Evolutionary conservation across 2,113 vertebrate species (phyloP).

Genomic region (Trochalopteron elliotii): DNA sequence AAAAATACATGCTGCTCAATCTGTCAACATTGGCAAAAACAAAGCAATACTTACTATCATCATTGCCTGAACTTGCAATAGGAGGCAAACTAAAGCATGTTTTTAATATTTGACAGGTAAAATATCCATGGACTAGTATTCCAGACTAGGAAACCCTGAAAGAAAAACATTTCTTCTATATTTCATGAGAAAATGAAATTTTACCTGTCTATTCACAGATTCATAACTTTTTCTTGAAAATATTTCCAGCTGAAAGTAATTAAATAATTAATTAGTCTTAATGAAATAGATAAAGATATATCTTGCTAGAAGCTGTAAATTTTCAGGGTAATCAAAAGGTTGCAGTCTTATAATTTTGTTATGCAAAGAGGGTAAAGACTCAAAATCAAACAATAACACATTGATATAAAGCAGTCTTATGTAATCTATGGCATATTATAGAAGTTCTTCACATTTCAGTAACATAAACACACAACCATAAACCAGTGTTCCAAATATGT

Average conservation of each 20-base stretch:
- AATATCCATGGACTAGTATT: background rate
- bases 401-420: background rate
- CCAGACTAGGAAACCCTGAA: background rate
- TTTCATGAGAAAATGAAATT: background rate
- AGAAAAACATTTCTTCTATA: background rate
- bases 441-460: background rate
- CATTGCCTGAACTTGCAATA: slow-evolving; percentile 13
- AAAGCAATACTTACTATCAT: background rate
- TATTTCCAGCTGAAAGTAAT: background rate
- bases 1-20: slow-evolving; percentile 11
- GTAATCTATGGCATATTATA: background rate
- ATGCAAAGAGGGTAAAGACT: background rate
- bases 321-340: background rate
- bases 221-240: background rate
- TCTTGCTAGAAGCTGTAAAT: background rate
- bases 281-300: background rate
- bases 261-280: background rate
- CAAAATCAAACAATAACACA: background rate
- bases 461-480: background rate
- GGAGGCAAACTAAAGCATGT: background rate
- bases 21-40: slow-evolving; percentile 29
- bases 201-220: background rate
- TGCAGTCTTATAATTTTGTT: background rate
- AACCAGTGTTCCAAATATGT: background rate
- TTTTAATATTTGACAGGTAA: background rate